phyloP scores from a whole-genome alignment of 2,113 vertebrate genomes.

The Bungarus multicinctus region DNA sequence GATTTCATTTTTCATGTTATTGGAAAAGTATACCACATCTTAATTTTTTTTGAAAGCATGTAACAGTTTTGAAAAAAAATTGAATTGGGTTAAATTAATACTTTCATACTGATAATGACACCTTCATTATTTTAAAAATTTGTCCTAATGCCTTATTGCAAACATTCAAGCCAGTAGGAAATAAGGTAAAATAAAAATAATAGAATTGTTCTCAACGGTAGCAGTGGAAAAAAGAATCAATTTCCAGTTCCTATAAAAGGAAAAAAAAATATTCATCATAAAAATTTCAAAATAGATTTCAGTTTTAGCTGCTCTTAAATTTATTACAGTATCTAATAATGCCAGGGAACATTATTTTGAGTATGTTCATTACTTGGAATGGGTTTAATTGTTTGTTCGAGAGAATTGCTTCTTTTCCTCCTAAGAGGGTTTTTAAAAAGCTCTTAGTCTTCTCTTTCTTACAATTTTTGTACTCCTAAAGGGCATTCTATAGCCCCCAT shows the following conservation, averaged over 20 bases:
- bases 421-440: slow-evolving; percentile 26
- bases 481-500: slow-evolving; percentile 70
- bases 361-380: slow-evolving; percentile 21
- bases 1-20: background rate
- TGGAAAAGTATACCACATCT: background rate
- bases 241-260: slow-evolving; percentile 6
- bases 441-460: slow-evolving; percentile 46
- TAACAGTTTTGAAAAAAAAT: slow-evolving; percentile 3
- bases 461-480: slow-evolving; percentile 60
- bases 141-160: slow-evolving; percentile 35
- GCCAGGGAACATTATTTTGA: slow-evolving; percentile 36
- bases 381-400: slow-evolving; percentile 34
- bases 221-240: background rate
- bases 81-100: background rate
- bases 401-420: slow-evolving; percentile 44
- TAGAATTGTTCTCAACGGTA: slow-evolving; percentile 26
- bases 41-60: background rate
- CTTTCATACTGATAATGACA: background rate
- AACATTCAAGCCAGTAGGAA: background rate
- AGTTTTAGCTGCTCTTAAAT: slow-evolving; percentile 5
- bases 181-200: slow-evolving; percentile 13
- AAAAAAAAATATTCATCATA: slow-evolving; percentile 7
- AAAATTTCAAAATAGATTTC: background rate
- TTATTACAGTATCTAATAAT: background rate
- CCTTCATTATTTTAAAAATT: slow-evolving; percentile 26